These are phyloP conservation scores for Phyllotreta striolata DNA, from an alignment of 2,888 invertebrate genomes.

Conservation along the genomic window DNA sequence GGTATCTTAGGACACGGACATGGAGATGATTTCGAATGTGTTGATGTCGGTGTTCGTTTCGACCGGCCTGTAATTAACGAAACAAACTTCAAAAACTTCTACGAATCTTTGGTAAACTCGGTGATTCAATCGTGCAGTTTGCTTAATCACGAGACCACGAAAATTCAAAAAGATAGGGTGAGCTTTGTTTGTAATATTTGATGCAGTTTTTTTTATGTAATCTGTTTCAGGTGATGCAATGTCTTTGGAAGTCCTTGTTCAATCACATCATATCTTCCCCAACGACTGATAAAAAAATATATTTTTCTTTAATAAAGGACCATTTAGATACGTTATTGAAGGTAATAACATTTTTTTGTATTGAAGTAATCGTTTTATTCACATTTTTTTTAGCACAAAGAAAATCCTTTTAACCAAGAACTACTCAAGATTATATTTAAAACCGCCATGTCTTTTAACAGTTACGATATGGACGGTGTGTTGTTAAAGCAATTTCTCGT, in stretches of 20 bases:
- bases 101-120: slow-evolving; percentile 47
- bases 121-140: slow-evolving; percentile 48
- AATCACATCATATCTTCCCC: slow-evolving; percentile 37
- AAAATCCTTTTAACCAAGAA: slow-evolving; percentile 32
- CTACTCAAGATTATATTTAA: slow-evolving; percentile 34
- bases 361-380: too few species aligned
- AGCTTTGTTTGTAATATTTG: slow-evolving; percentile 14
- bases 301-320: slow-evolving; percentile 36
- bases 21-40: slow-evolving; percentile 41
- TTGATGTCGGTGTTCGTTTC: slow-evolving; percentile 42
- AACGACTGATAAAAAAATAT: slow-evolving; percentile 29
- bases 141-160: slow-evolving; percentile 43
- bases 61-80: slow-evolving; percentile 45
- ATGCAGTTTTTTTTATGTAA: background rate
- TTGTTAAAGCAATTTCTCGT: slow-evolving; percentile 31
- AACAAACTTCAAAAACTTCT: slow-evolving; percentile 47
- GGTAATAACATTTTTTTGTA: slow-evolving; percentile 34
- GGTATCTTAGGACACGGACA: slow-evolving; percentile 52
- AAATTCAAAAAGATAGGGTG: slow-evolving; percentile 40
- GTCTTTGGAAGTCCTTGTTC: slow-evolving; percentile 47
- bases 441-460: slow-evolving; percentile 31
- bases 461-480: slow-evolving; percentile 25
- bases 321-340: slow-evolving; percentile 38
- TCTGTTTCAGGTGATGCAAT: slow-evolving; percentile 43
- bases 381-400: slow-evolving; percentile 34